Evolutionary conservation across 2,113 vertebrate species (phyloP).

Genomic region (Mesembrinibis cayennensis): DNA sequence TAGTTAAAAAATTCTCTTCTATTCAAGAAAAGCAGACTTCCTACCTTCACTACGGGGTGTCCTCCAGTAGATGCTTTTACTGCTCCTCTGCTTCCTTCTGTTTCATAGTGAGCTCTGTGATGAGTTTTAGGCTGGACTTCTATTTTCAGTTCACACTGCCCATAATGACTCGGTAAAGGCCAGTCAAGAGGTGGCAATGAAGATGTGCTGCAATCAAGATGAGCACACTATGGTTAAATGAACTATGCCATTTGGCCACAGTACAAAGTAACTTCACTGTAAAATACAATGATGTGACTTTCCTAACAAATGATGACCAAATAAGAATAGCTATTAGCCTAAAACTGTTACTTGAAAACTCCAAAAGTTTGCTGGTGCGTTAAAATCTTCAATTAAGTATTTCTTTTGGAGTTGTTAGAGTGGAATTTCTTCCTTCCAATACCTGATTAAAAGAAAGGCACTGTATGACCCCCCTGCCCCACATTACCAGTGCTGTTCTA

Average conservation of each 20-base stretch:
- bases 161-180: constrained; percentile 93
- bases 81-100: constrained; percentile 96
- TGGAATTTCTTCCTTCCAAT: neutral
- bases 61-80: constrained; percentile 94
- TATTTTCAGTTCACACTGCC: constrained; percentile 95
- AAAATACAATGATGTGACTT: neutral
- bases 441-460: neutral
- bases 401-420: neutral
- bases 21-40: constrained; percentile 8
- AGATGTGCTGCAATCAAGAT: constrained; percentile 85
- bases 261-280: neutral
- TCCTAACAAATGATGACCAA: neutral
- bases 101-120: constrained; percentile 98
- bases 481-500: neutral
- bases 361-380: neutral
- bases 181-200: constrained; percentile 96
- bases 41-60: constrained; percentile 97
- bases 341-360: neutral
- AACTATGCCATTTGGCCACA: neutral
- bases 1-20: neutral
- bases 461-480: neutral
- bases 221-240: neutral
- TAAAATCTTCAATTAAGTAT: neutral
- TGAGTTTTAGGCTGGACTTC: constrained; percentile 98
- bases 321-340: neutral